Conservation (phyloP, 1,140 invertebrate genomes). For the Maconellicoccus hirsutus region DNA sequence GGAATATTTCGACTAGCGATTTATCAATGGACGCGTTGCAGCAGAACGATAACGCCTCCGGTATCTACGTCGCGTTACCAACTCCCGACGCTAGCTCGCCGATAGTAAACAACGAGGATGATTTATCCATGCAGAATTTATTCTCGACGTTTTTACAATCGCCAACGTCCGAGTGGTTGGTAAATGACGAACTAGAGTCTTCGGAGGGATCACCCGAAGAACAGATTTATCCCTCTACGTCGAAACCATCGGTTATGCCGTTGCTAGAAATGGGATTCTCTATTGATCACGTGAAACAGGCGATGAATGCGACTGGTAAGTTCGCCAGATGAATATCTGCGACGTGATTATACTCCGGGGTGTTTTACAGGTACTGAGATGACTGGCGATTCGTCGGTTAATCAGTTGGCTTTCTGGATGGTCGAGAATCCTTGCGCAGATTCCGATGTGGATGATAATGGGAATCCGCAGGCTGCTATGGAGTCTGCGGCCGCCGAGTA, state of each 20-base stretch:
- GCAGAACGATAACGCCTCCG: neutral
- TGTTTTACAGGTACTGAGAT: conserved; percentile 6
- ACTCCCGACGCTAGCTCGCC: neutral
- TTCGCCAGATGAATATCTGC: neutral
- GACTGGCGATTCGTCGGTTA: conserved; percentile 38
- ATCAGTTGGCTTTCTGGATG: conserved; percentile 54
- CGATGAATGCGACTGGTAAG: conserved; percentile 42
- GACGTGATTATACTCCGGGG: neutral
- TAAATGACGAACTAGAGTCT: neutral
- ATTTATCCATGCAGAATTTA: neutral
- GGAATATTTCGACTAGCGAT: too few species aligned
- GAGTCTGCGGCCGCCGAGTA: neutral
- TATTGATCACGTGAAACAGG: conserved; percentile 45
- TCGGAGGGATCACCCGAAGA: conserved; percentile 27
- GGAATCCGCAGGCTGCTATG: neutral
- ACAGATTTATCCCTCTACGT: conserved; percentile 10
- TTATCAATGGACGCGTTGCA: too few species aligned
- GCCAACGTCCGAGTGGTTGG: neutral
- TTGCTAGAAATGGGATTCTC: conserved; percentile 53
- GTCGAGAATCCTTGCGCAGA: conserved; percentile 47
- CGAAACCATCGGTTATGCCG: conserved; percentile 37
- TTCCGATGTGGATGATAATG: conserved; percentile 32
- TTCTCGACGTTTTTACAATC: neutral
- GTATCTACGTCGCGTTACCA: neutral
- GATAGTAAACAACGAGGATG: neutral